phyloP scores from a whole-genome alignment of 1,140 invertebrate species.

The Ceratoteleas bidentatus region DNA sequence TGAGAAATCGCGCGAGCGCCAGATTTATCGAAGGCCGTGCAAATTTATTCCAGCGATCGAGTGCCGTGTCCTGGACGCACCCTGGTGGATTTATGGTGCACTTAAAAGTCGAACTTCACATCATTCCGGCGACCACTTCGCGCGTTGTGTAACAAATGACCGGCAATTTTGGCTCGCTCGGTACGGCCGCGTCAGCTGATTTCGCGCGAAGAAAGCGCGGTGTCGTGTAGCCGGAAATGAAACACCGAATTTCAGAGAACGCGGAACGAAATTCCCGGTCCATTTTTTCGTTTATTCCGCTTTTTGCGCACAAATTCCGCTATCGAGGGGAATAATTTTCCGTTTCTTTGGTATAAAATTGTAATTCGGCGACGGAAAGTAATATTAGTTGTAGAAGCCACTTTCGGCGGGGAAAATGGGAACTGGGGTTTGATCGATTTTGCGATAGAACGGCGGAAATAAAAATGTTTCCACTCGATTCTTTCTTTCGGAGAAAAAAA shows the following conservation, averaged over 20 bases:
- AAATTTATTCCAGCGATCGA: constrained; percentile 52
- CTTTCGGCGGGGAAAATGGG: background rate
- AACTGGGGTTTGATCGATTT: constrained; percentile 14
- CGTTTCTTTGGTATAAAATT: constrained; percentile 31
- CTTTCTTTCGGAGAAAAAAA: too few species aligned
- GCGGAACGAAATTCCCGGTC: background rate
- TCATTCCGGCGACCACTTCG: constrained; percentile 25
- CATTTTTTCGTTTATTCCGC: too few species aligned
- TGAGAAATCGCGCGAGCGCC: constrained; percentile 32
- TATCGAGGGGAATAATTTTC: constrained; percentile 20
- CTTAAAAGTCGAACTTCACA: constrained; percentile 52
- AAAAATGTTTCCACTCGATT: background rate
- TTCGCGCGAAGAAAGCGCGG: constrained; percentile 20
- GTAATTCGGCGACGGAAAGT: constrained; percentile 16
- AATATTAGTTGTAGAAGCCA: constrained; percentile 12
- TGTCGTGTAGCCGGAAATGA: constrained; percentile 29
- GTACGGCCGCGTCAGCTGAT: constrained; percentile 42
- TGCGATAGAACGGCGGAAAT: background rate
- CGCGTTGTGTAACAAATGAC: constrained; percentile 49
- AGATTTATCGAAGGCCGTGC: constrained; percentile 43
- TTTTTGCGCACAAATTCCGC: constrained; percentile 17
- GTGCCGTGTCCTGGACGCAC: constrained; percentile 22
- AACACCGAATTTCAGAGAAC: constrained; percentile 24
- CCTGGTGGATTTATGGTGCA: constrained; percentile 46
- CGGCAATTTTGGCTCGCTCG: constrained; percentile 34